Evolutionary conservation across 2,888 invertebrate species (phyloP).

Genomic region (Drosophila pegasa): DNA sequence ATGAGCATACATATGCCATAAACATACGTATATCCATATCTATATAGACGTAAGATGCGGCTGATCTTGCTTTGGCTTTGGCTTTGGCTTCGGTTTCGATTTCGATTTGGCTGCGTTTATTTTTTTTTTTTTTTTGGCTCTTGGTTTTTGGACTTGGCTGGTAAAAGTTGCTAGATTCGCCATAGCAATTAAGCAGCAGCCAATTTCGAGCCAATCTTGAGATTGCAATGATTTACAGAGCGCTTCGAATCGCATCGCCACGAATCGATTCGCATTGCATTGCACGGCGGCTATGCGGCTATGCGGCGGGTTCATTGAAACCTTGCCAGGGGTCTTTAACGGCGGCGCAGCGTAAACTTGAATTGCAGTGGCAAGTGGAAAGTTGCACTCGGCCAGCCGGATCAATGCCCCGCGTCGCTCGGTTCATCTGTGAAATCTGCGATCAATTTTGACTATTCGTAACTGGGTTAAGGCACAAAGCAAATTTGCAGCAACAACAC

Average conservation of each 20-base stretch:
- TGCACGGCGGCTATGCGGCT: not conserved
- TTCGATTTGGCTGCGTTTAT: too few species aligned
- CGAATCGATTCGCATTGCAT: slow-evolving; percentile 24
- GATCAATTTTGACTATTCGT: too few species aligned
- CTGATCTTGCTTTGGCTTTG: slow-evolving; percentile 7
- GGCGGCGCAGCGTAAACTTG: slow-evolving; percentile 67
- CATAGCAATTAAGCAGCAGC: slow-evolving; percentile 74
- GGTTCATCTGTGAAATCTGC: too few species aligned
- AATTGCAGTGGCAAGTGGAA: slow-evolving; percentile 67
- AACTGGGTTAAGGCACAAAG: slow-evolving; percentile 17
- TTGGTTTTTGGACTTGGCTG: slow-evolving; percentile 54
- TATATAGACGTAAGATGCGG: slow-evolving; percentile 36
- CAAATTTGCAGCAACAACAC: slow-evolving; percentile 17
- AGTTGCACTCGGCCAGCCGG: slow-evolving; percentile 49
- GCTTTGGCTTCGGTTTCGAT: slow-evolving; percentile 23
- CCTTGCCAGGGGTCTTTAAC: slow-evolving; percentile 66
- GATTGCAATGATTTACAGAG: slow-evolving; percentile 32
- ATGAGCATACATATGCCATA: slow-evolving; percentile 37
- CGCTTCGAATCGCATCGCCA: slow-evolving; percentile 24
- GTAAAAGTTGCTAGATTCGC: slow-evolving; percentile 80
- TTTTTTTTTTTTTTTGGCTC: slow-evolving; percentile 38
- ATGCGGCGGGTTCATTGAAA: slow-evolving; percentile 73
- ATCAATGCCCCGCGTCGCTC: slow-evolving; percentile 60
- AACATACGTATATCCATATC: slow-evolving; percentile 1
- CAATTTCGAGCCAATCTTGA: slow-evolving; percentile 34